These are phyloP conservation scores for Riparia riparia DNA, from an alignment of 2,113 vertebrate species.

Conservation along the genomic window DNA sequence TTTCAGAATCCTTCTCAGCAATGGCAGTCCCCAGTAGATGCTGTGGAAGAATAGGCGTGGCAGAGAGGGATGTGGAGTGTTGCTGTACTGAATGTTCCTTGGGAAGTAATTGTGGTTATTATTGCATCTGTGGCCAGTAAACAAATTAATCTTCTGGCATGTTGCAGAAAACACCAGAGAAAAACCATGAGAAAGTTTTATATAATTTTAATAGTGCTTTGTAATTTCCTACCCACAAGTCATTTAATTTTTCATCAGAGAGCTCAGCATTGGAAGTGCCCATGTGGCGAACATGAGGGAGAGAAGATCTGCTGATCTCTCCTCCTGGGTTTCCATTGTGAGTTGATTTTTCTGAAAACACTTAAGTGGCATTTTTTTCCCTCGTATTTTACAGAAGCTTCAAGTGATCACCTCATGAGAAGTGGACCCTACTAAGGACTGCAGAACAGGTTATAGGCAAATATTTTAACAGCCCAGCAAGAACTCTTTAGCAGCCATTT, in stretches of 20 bases:
- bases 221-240: neutral
- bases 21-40: neutral
- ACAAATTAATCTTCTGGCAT: neutral
- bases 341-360: neutral
- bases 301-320: neutral
- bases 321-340: neutral
- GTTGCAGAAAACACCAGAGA: slow-evolving; percentile 4
- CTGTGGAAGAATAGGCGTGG: neutral
- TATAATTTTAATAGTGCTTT: neutral
- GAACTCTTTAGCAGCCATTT: neutral
- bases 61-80: neutral
- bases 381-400: neutral
- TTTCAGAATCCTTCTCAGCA: neutral
- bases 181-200: slow-evolving; percentile 12
- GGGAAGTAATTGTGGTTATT: neutral
- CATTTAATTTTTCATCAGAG: neutral
- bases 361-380: neutral
- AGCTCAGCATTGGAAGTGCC: neutral
- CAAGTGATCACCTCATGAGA: neutral
- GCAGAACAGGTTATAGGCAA: neutral
- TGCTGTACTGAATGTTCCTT: neutral
- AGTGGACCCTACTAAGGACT: neutral
- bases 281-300: neutral
- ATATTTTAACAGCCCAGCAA: neutral
- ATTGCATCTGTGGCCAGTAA: neutral